phyloP scores from a whole-genome alignment of 53 echinoderm and acorn worm species.

The Patiria pectinifera region DNA sequence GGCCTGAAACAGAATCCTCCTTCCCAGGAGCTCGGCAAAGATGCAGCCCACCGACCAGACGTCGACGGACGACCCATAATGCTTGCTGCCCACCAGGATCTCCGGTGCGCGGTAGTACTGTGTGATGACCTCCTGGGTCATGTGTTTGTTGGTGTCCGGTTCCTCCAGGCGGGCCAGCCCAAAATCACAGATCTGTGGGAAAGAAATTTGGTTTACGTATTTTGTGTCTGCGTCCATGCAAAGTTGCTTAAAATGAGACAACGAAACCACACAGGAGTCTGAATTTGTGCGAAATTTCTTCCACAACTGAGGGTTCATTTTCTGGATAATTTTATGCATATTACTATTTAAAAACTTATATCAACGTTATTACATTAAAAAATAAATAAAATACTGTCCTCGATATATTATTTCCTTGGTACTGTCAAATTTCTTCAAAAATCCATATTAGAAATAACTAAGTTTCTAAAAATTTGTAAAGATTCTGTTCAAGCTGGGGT shows the following conservation, averaged over 20 bases:
- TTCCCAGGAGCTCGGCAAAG: constrained; percentile 95
- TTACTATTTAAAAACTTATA: no score
- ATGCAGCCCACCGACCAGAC: constrained; percentile 99
- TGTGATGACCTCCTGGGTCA: constrained; percentile 99
- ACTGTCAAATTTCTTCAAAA: no score
- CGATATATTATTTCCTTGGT: no score
- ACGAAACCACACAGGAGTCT: not conserved
- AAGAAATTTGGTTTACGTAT: not conserved
- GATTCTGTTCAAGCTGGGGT: no score
- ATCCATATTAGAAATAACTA: no score
- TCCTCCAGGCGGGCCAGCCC: constrained; percentile 98
- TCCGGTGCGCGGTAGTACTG: constrained; percentile 99
- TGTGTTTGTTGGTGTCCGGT: constrained; percentile 94
- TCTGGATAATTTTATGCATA: no score
- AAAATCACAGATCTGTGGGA: constrained; percentile 96
- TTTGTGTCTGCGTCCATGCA: not conserved
- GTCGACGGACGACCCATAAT: constrained; percentile 95
- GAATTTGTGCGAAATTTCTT: no score
- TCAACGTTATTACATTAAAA: no score
- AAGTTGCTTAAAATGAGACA: not conserved
- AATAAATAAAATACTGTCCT: no score
- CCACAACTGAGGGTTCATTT: no score
- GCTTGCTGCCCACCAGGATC: constrained; percentile 97
- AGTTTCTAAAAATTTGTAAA: no score
- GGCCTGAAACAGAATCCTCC: constrained; percentile 98